These are phyloP conservation scores for Tridacna gigas DNA, from an alignment of 2,888 invertebrate species.

Conservation along the genomic window DNA sequence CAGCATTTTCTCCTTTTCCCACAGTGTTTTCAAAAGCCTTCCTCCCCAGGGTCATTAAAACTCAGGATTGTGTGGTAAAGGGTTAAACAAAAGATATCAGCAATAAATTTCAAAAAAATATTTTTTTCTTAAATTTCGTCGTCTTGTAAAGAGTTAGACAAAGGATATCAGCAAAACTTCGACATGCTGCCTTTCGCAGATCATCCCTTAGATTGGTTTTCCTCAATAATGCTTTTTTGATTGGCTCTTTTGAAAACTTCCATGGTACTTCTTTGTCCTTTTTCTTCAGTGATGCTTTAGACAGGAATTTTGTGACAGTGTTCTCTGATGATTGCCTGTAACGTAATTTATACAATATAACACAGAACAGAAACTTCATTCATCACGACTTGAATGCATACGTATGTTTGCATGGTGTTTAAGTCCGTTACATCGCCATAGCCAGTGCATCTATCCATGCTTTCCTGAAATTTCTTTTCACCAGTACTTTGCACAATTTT, in stretches of 20 bases:
- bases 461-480: too few species aligned
- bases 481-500: too few species aligned
- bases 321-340: conserved; percentile 72
- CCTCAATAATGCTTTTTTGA: conserved; percentile 76
- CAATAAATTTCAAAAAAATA: conserved; percentile 14
- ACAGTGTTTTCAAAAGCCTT: neutral
- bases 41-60: too few species aligned
- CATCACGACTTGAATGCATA: too few species aligned
- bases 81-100: neutral
- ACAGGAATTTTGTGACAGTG: conserved; percentile 73
- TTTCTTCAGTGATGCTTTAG: conserved; percentile 75
- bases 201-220: conserved; percentile 71
- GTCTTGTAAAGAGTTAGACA: neutral
- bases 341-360: too few species aligned
- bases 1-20: neutral
- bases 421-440: too few species aligned
- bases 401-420: too few species aligned
- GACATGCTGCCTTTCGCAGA: conserved; percentile 66
- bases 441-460: too few species aligned
- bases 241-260: conserved; percentile 73
- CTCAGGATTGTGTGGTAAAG: neutral
- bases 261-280: conserved; percentile 68
- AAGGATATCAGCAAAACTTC: conserved; percentile 79
- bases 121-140: neutral
- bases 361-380: too few species aligned